These are phyloP conservation scores for Puma concolor DNA, from an alignment of 2,113 vertebrate species.

Conservation along the genomic window DNA sequence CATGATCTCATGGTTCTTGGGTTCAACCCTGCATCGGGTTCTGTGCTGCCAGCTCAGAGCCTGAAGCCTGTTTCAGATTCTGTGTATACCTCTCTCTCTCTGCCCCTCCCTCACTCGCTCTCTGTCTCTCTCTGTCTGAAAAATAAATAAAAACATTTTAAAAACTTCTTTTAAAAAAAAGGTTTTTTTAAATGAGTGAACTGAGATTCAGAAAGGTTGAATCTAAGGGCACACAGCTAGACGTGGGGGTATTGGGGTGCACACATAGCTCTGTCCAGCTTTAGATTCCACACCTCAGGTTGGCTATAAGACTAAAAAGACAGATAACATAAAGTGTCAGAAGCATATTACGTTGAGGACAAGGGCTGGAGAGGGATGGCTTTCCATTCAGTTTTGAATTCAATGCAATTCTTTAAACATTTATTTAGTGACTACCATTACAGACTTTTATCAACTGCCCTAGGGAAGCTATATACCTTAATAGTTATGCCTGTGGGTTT, in stretches of 20 bases:
- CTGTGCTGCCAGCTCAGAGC: too few species aligned
- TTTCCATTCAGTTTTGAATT: constrained; percentile 16
- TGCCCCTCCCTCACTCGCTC: too few species aligned
- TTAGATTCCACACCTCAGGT: neutral
- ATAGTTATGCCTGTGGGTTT: neutral
- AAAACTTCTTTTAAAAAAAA: too few species aligned
- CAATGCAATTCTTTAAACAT: neutral
- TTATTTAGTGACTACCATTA: neutral
- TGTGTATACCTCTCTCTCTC: too few species aligned
- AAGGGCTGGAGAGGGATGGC: neutral
- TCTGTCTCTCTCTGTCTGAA: too few species aligned
- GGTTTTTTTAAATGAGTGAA: neutral
- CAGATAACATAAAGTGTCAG: neutral
- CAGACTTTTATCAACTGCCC: neutral
- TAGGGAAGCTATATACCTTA: neutral
- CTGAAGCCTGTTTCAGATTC: too few species aligned
- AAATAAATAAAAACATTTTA: too few species aligned
- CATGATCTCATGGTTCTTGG: too few species aligned
- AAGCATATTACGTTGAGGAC: neutral
- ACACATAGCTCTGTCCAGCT: neutral
- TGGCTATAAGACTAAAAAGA: neutral
- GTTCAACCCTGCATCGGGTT: too few species aligned
- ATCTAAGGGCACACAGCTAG: neutral
- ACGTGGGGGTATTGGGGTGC: neutral
- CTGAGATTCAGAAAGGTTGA: neutral